Evolutionary conservation across 2,113 vertebrate genomes (phyloP).

Genomic region (Seriola aureovittata): DNA sequence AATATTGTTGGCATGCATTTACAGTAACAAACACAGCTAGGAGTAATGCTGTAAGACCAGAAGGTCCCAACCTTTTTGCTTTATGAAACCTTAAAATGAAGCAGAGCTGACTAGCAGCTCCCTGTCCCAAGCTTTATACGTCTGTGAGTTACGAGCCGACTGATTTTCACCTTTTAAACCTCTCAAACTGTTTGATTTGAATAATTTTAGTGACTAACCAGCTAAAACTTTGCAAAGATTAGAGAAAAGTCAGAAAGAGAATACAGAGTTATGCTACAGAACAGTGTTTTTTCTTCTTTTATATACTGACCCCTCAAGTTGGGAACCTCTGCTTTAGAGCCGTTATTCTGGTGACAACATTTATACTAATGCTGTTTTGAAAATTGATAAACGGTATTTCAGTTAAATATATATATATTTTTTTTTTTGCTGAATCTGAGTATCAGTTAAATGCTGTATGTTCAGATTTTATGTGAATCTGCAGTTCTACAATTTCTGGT

Average conservation of each 20-base stretch:
- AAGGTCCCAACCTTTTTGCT: background rate
- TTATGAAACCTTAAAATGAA: background rate
- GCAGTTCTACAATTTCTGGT: slow-evolving; percentile 32
- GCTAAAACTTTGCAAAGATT: background rate
- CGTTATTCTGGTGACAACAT: background rate
- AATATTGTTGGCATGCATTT: slow-evolving; percentile 18
- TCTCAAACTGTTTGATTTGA: no score
- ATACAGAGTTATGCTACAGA: background rate
- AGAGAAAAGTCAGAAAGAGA: background rate
- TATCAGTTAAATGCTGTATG: slow-evolving; percentile 9
- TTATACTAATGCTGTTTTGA: slow-evolving; percentile 5
- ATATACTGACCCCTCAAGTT: background rate
- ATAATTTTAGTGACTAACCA: background rate
- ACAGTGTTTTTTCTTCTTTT: background rate
- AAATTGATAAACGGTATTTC: background rate
- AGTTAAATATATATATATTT: background rate
- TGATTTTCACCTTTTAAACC: background rate
- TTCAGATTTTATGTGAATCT: background rate
- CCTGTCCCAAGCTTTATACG: background rate
- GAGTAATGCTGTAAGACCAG: background rate
- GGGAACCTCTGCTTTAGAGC: background rate
- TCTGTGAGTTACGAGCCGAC: no score
- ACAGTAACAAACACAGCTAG: background rate
- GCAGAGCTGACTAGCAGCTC: background rate
- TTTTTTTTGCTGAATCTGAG: background rate